phyloP scores from a whole-genome alignment of 2,797 vertebrate species.

The Falco biarmicus region DNA sequence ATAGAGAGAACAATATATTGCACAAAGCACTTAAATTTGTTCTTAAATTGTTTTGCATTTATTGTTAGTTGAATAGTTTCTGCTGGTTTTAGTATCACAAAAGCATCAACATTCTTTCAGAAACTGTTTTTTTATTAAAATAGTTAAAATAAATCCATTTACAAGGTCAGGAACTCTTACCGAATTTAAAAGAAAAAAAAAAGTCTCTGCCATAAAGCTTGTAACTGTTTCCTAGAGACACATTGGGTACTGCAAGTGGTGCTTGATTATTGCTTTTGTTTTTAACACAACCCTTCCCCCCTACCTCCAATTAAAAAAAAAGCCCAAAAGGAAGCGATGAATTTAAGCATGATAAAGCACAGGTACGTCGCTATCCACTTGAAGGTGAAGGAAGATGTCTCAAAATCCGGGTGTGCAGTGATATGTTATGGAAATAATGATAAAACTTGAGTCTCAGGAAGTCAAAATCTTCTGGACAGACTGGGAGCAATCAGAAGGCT shows the following conservation, averaged over 20 bases:
- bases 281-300: slow-evolving; percentile 15
- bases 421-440: background rate
- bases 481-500: slow-evolving; percentile 44
- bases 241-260: background rate
- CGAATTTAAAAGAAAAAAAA: background rate
- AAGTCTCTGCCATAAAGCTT: slow-evolving; percentile 38
- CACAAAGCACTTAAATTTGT: slow-evolving; percentile 17
- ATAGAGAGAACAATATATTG: slow-evolving; percentile 5
- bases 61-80: background rate
- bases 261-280: slow-evolving; percentile 32
- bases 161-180: background rate
- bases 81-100: slow-evolving; percentile 15
- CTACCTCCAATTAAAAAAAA: slow-evolving; percentile 6
- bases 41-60: slow-evolving; percentile 7
- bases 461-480: slow-evolving; percentile 35
- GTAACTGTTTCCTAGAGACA: slow-evolving; percentile 41
- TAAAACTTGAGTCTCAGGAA: background rate
- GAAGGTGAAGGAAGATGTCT: slow-evolving; percentile 11
- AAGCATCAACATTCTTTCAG: background rate
- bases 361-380: background rate
- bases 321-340: slow-evolving; percentile 14
- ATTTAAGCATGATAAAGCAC: background rate
- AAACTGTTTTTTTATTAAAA: slow-evolving; percentile 27
- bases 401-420: background rate
- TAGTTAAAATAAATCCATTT: background rate